Conservation (phyloP, 2,888 invertebrate species). For the Coenonympha arcania region DNA sequence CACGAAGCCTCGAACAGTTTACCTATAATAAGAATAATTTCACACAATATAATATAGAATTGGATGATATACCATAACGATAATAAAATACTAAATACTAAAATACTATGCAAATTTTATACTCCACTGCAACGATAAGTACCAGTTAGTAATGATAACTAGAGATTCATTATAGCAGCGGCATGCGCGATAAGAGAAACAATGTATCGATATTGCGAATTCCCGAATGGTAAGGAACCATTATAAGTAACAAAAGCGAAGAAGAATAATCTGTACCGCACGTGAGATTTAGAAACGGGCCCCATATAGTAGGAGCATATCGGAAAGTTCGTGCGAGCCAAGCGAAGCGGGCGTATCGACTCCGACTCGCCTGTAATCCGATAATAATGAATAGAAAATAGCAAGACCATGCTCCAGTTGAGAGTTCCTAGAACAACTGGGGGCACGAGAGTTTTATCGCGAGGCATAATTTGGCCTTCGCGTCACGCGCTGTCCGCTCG, state of each 20-base stretch:
- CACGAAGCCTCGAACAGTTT: no score
- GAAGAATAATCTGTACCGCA: conserved; percentile 42
- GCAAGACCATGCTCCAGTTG: conserved; percentile 51
- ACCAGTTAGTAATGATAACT: conserved; percentile 8
- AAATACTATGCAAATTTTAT: conserved; percentile 2
- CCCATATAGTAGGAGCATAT: conserved; percentile 42
- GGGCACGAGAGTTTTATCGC: conserved; percentile 57
- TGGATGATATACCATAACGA: no score
- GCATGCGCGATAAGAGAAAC: conserved; percentile 10
- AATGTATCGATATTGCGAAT: conserved; percentile 18
- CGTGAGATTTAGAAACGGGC: conserved; percentile 44
- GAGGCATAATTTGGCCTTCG: conserved; percentile 53
- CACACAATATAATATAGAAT: no score
- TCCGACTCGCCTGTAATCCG: conserved; percentile 52
- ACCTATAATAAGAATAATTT: no score
- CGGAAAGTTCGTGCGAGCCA: conserved; percentile 56
- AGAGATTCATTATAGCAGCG: conserved; percentile 10
- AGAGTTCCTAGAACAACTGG: conserved; percentile 46
- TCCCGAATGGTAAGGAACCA: conserved; percentile 11
- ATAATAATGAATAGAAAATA: conserved; percentile 65
- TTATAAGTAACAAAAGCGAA: conserved; percentile 27
- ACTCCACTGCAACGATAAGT: not conserved
- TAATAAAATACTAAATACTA: not conserved
- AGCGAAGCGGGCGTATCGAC: conserved; percentile 43
- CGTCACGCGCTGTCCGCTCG: conserved; percentile 53